Base-by-base conservation (phyloP, 1,140 invertebrate genomes). In the Reticulitermes speratus region DNA sequence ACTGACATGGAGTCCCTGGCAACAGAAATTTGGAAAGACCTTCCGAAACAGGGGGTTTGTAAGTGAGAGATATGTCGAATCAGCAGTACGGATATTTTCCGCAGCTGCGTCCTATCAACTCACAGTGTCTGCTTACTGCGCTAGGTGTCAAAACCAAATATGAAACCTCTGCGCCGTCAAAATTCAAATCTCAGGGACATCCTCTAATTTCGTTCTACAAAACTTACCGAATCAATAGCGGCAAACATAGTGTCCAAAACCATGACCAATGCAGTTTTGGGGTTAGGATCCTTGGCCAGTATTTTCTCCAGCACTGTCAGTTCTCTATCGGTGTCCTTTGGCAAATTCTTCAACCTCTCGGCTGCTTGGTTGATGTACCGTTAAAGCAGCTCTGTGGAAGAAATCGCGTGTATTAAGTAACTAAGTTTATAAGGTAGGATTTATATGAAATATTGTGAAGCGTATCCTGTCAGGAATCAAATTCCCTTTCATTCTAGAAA, bases 181-280 rank as follows among this genome's bases (percentile, higher is more conserved):
- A 48, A 11, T 16, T 48, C 48, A 48, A 16, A 16, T 48, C 48
- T 48, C 48, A 11, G 48, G 48, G 48, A 11, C 16, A 48, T 16
- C 16, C 9, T 16, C 16, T 12, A 16, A 48, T 12, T 48, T 16
- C 48, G 48, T 11, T 16, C 9, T 48, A 1, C 48, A 38, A 7
- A 48, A 2, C 84, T 85, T 69, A 87, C 87, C n/a, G 87, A 86
- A n/a, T 87, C 87, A 83, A 87, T 75, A 23, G 85, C 87, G 30
- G 85, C 87, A 38, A 84, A 45, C 8, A 87, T 52, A 85, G 86
- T 87, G 30, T 87, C 87, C 32, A 86, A n/a, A 23, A 85, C 87
- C 87, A 87, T 87, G 38, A 86, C 48, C 23, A 38, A 52, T 3
- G 87, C 85, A 16, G 59, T 59, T 75, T 82, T 86, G 6, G 48